A percentile compares a stretch with the other conserved stretches of the same genome.
Evolutionary conservation across 2,113 vertebrate genomes (phyloP).

Genomic region (Anolis sagrei): DNA sequence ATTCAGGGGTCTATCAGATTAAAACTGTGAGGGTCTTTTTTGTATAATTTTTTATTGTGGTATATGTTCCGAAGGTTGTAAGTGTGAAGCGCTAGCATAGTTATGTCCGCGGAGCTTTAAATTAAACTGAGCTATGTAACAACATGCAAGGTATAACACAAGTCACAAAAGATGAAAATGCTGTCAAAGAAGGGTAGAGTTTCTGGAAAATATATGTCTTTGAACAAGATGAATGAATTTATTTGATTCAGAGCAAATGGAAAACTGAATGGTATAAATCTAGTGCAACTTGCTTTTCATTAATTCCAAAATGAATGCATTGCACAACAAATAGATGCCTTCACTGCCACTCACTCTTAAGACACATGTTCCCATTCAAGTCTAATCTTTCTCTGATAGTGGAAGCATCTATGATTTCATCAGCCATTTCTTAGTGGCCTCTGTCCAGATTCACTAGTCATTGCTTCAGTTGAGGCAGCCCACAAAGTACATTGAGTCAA

Average conservation of each 20-base stretch:
- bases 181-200: slow-evolving; percentile 1
- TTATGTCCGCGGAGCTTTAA: no score
- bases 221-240: slow-evolving; percentile 31
- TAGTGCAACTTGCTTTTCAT: neutral
- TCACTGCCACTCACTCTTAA: neutral
- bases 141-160: neutral
- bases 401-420: neutral
- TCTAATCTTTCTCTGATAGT: neutral
- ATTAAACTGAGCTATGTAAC: no score
- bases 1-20: no score
- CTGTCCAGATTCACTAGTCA: neutral
- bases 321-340: neutral
- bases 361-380: neutral
- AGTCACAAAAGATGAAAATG: neutral
- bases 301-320: neutral
- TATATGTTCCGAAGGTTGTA: no score
- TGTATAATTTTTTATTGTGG: no score
- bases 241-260: slow-evolving; percentile 31
- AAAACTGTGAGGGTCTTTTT: no score
- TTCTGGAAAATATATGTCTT: slow-evolving; percentile 42
- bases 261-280: neutral
- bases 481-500: no score
- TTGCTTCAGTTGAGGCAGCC: no score
- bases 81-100: no score
- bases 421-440: neutral